These are phyloP conservation scores for Leptinotarsa peninsularis DNA, from an alignment of 2,888 invertebrate species.

Conservation along the genomic window DNA sequence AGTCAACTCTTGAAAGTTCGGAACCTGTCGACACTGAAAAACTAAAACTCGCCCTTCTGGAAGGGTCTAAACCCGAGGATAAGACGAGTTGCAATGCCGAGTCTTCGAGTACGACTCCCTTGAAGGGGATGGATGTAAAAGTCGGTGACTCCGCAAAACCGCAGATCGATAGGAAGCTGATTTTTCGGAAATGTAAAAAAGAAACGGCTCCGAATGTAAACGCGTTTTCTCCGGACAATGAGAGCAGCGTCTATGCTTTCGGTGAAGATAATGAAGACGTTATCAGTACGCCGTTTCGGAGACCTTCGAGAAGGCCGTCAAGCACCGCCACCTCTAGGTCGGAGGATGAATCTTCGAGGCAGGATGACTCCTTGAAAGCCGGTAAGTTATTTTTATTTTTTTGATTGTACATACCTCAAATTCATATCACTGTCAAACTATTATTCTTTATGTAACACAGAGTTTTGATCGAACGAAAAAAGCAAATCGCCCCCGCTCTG, in stretches of 20 bases:
- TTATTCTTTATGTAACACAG: too few relatives aligned
- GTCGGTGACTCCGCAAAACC: conserved; percentile 37
- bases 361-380: conserved; percentile 57
- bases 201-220: conserved; percentile 66
- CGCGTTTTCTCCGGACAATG: conserved; percentile 77
- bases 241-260: conserved; percentile 79
- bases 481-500: too few relatives aligned
- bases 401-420: not conserved
- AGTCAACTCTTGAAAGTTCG: conserved; percentile 53
- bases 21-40: conserved; percentile 51
- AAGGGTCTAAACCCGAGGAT: conserved; percentile 38
- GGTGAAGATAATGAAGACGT: conserved; percentile 74
- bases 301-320: conserved; percentile 67
- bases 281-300: conserved; percentile 71
- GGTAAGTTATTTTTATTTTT: conserved; percentile 34
- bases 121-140: conserved; percentile 25
- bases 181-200: conserved; percentile 71
- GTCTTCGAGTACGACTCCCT: conserved; percentile 2
- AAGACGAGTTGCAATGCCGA: conserved; percentile 24
- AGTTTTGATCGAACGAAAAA: too few relatives aligned
- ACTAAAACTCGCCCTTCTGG: conserved; percentile 48
- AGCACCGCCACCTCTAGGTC: conserved; percentile 66
- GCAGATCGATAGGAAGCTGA: conserved; percentile 68
- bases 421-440: not conserved
- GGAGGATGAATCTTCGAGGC: conserved; percentile 65